A percentile compares a stretch with the other conserved stretches of the same genome.
phyloP scores from a whole-genome alignment of 2,797 vertebrate species.

The Kryptopterus vitreolus region DNA sequence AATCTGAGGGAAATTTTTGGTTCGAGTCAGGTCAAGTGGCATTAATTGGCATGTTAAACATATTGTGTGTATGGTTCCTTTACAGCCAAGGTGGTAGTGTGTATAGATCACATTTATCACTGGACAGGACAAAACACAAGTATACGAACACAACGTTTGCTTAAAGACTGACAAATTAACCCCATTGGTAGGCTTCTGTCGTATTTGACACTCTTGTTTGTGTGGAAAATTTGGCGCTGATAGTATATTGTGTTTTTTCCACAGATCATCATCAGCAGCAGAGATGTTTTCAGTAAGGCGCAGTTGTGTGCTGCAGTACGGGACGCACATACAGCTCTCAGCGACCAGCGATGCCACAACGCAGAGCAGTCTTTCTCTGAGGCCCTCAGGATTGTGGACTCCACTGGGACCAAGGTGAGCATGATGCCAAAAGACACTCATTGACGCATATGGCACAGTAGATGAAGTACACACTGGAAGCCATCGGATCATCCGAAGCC shows the following conservation, averaged over 20 bases:
- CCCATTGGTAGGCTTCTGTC: neutral
- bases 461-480: neutral
- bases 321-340: slow-evolving; percentile 73
- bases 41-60: no score
- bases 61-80: no score
- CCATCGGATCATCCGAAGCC: neutral
- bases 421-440: slow-evolving; percentile 17
- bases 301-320: slow-evolving; percentile 67
- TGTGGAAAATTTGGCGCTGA: neutral
- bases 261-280: slow-evolving; percentile 5
- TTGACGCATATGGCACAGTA: neutral
- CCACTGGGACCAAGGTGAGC: slow-evolving; percentile 70
- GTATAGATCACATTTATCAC: no score
- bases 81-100: no score
- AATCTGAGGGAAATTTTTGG: neutral
- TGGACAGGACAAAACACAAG: neutral
- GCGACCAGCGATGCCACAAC: slow-evolving; percentile 77
- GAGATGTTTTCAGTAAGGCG: neutral
- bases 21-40: neutral
- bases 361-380: slow-evolving; percentile 81
- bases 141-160: neutral
- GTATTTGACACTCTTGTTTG: neutral
- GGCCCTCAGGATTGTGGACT: slow-evolving; percentile 71
- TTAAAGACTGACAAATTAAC: neutral
- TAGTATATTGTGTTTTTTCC: neutral